Evolutionary conservation across 2,113 vertebrate species (phyloP), one percentile per base, ranked within the genome.

Genomic region (Menura novaehollandiae): DNA sequence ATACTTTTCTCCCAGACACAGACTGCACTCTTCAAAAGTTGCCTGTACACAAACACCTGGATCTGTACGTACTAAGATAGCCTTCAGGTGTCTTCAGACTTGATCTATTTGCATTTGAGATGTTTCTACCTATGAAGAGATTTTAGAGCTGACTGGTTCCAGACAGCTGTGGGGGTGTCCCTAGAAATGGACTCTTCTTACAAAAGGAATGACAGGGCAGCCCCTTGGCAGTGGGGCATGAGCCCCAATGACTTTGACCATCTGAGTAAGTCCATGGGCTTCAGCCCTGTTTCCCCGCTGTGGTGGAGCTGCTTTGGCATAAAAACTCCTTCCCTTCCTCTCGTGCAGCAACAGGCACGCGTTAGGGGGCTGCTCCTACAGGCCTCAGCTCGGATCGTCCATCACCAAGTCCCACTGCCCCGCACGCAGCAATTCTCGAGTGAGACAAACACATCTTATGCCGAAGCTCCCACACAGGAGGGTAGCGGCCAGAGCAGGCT

Each of bases 381-480:
- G 22, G 19, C 28, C 27, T 8, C 67, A 19, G 52, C 43, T 19
- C 6, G 2, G 10, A 11, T 2, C 1, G 43, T 2, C 27, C 7
- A 1, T 1, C 41, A 5, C 21, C 26, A 19, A 7, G 4, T 2
- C 12, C 23, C 11, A 6, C 44, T 2, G 67, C 8, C n/a, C 20
- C 19, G 12, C 74, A 15, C 3, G 44, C 27, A 19, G 37, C 46
- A 6, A 9, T 1, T 7, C 30, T 2, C 11, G 2, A 12, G 15
- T 1, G 16, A 5, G 43, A 11, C n/a, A 5, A 35, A 18, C 4
- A 4, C 43, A 2, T 26, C 15, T 8, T 4, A 7, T 1, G 20
- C 35, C 1, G 41, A 1, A 32, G 27, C 1, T 47, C 30, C 13
- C 24, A 7, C 4, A 16, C 4, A 7, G 13, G 5, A 15, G 13